Percentiles rank a stretch among this genome's conserved stretches.
These are phyloP conservation scores for Barnardius zonarius DNA, from an alignment of 2,113 vertebrate genomes.

Conservation along the genomic window DNA sequence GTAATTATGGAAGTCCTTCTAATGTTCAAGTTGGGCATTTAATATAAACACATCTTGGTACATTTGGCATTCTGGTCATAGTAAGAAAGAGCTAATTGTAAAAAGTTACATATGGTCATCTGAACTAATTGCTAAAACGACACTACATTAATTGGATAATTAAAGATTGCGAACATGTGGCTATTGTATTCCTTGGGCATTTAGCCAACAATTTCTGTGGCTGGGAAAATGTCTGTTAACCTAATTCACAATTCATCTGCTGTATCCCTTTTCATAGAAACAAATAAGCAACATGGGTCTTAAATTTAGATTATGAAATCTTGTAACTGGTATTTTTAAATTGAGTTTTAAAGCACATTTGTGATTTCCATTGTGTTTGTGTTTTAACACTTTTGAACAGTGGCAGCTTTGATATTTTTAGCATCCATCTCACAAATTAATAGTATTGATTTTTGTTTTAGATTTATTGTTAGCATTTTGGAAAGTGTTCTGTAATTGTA, in stretches of 20 bases:
- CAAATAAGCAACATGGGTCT: conserved; percentile 51
- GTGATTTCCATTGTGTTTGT: conserved; percentile 40
- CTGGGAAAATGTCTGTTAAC: conserved; percentile 59
- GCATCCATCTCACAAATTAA: conserved; percentile 47
- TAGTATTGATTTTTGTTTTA: conserved; percentile 53
- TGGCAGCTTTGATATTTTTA: conserved; percentile 33
- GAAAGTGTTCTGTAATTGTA: conserved; percentile 46
- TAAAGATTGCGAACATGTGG: conserved; percentile 75
- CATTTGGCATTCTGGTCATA: conserved; percentile 62
- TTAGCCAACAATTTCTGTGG: conserved; percentile 68
- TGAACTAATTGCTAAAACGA: conserved; percentile 78
- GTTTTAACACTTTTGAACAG: conserved; percentile 65
- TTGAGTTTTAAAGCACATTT: conserved; percentile 66
- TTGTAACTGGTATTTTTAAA: conserved; percentile 60
- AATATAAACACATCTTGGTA: not conserved
- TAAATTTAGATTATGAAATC: conserved; percentile 62
- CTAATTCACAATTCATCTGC: conserved; percentile 71
- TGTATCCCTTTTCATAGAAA: conserved; percentile 47
- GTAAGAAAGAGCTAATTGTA: conserved; percentile 59
- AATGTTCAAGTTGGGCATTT: not conserved
- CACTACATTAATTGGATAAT: conserved; percentile 82
- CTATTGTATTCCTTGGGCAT: conserved; percentile 77
- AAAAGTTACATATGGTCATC: conserved; percentile 75
- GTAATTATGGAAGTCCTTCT: not conserved
- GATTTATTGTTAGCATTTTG: conserved; percentile 64